Percentiles rank a stretch among this genome's conserved stretches.
Evolutionary conservation across 2,797 vertebrate species (phyloP).

Genomic region (Galaxias olidus): DNA sequence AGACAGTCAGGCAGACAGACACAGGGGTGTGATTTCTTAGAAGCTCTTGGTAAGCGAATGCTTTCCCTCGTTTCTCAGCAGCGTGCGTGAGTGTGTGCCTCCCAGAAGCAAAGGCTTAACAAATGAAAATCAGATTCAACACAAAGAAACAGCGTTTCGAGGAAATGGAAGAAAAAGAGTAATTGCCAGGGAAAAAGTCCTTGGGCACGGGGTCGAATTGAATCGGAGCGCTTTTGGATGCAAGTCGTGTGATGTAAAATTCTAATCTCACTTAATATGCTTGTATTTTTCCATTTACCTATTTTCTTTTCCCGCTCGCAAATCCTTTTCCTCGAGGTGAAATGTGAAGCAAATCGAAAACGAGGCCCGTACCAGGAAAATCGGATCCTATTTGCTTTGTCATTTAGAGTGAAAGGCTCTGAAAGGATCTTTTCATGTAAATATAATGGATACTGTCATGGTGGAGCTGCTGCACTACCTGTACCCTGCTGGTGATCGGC

Average conservation of each 20-base stretch:
- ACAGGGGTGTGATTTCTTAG: too few species aligned
- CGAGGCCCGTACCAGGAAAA: conserved; percentile 45
- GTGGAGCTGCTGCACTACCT: conserved; percentile 38
- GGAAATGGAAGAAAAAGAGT: conserved; percentile 48
- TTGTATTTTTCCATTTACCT: conserved; percentile 50
- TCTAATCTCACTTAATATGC: conserved; percentile 63
- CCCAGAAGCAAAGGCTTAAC: conserved; percentile 35
- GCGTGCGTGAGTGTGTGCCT: conserved; percentile 34
- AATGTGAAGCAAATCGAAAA: conserved; percentile 55
- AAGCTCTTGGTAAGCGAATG: background rate
- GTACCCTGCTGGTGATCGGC: conserved; percentile 30
- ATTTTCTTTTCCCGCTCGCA: conserved; percentile 30
- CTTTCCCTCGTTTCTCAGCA: conserved; percentile 26
- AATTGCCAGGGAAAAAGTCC: conserved; percentile 43
- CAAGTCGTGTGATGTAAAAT: conserved; percentile 57
- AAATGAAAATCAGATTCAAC: conserved; percentile 41
- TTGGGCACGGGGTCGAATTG: conserved; percentile 49
- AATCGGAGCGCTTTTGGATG: conserved; percentile 49
- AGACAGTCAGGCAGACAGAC: background rate
- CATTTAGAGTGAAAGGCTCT: conserved; percentile 56
- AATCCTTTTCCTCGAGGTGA: conserved; percentile 46
- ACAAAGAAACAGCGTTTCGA: conserved; percentile 34
- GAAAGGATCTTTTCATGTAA: conserved; percentile 50
- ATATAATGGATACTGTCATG: conserved; percentile 52
- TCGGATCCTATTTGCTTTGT: conserved; percentile 62